Percentiles rank a stretch among this genome's conserved stretches.
phyloP scores from a whole-genome alignment of 2,113 vertebrate genomes.

The Tamias sibiricus region DNA sequence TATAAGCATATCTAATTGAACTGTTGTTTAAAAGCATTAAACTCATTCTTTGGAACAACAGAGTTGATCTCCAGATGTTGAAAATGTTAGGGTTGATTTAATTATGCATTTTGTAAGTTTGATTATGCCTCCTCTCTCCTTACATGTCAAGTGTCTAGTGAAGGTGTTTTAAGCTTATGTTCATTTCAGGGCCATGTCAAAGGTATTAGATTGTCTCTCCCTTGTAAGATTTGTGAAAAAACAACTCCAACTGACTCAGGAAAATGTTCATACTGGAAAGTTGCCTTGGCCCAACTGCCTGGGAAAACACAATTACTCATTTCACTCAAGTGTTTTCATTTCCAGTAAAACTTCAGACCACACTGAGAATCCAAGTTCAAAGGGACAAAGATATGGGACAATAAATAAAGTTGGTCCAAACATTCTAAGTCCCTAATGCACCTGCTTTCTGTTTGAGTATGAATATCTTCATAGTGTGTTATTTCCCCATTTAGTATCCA shows the following conservation, averaged over 20 bases:
- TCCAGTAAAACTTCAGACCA: not conserved
- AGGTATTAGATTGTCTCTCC: not conserved
- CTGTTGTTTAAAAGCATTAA: not conserved
- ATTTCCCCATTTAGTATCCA: not conserved
- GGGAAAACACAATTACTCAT: not conserved
- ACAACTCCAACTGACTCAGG: not conserved
- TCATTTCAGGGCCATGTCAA: not conserved
- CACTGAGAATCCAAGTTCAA: conserved; percentile 7
- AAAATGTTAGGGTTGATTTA: not conserved
- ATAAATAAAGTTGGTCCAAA: not conserved
- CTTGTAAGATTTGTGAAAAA: not conserved
- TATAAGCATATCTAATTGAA: not conserved
- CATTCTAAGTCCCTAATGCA: not conserved
- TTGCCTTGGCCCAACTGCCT: not conserved
- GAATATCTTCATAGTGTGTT: not conserved
- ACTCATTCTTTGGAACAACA: not conserved
- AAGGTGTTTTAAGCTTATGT: not conserved
- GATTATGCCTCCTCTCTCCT: not conserved
- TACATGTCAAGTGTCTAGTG: not conserved
- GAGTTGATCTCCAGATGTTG: not conserved
- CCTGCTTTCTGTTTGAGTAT: not conserved
- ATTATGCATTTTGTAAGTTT: not conserved
- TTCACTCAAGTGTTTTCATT: conserved; percentile 13
- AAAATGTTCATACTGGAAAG: not conserved
- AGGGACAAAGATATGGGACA: not conserved